These are phyloP conservation scores for Podarcis raffonei DNA, from an alignment of 2,113 vertebrate genomes.

Conservation along the genomic window DNA sequence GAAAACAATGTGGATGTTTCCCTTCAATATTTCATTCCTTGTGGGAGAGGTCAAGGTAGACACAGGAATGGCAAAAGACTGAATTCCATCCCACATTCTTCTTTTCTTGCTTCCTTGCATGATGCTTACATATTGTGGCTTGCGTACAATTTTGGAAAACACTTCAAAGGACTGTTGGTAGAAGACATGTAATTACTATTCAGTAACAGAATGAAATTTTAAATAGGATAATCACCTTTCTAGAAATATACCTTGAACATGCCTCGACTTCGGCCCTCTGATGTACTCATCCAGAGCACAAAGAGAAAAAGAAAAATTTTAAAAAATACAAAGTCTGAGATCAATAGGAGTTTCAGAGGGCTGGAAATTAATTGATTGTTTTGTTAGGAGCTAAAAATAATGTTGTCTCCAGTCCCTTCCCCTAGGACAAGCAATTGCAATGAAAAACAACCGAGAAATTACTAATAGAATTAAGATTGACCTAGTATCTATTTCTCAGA, in stretches of 20 bases:
- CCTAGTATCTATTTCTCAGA: not conserved
- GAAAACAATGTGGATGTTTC: conserved; percentile 24
- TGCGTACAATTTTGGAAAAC: conserved; percentile 61
- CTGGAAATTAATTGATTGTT: conserved; percentile 61
- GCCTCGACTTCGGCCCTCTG: conserved; percentile 50
- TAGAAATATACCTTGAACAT: conserved; percentile 66
- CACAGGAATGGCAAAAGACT: conserved; percentile 46
- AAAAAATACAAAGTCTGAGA: conserved; percentile 48
- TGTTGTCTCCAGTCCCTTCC: conserved; percentile 20
- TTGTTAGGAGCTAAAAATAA: conserved; percentile 60
- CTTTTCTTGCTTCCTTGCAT: conserved; percentile 21
- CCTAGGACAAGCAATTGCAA: not conserved
- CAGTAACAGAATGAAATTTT: conserved; percentile 69
- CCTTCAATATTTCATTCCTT: conserved; percentile 43
- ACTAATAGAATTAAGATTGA: not conserved
- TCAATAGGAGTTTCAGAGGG: conserved; percentile 65
- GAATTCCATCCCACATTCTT: conserved; percentile 44
- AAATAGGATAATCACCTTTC: conserved; percentile 69
- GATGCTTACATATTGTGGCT: conserved; percentile 43
- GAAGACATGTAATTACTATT: conserved; percentile 69
- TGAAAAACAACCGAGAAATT: not conserved
- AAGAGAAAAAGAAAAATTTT: conserved; percentile 33
- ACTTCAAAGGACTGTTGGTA: conserved; percentile 65
- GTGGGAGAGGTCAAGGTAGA: conserved; percentile 40
- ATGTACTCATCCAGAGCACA: conserved; percentile 63